Base-by-base conservation (phyloP, 2,888 invertebrate genomes). In the Rhagium mordax region DNA sequence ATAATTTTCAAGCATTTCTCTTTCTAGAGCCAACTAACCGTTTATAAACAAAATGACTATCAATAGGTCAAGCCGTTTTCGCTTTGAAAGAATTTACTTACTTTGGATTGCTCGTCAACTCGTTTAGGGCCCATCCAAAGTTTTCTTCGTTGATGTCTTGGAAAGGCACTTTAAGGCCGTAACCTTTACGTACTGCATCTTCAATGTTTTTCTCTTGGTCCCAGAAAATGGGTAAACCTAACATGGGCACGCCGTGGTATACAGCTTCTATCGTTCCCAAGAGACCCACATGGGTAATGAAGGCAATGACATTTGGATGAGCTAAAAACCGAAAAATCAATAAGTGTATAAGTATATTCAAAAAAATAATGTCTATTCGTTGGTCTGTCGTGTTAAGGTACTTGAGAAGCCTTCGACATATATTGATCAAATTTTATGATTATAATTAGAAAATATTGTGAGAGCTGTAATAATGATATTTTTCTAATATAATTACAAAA, bases 161-260 rank as follows among this genome's bases (percentile, higher is more conserved):
- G 48, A 86, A 88, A 59, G 85, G 81, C 0, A 90, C 78, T 1
- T 78, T 82, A 1, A 87, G 72, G 0, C 87, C 90, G 79, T 86
- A 88, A 3, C 90, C 90, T 57, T 82, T 82, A 1, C 79, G 76
- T 62, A 86, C 87, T 8, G 89, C 89, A 2, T 85, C 85, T 2
- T 83, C 86, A 84, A 89, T 88, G 72, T 90, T 90, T 18, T 88
- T 76, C 48, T 86, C 84, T 78, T 90, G 90, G 82, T 90, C 90
- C 0, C 86, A 88, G 73, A 88, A 89, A 13, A 90, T 84, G 0
- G 90, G 90, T 48, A 90, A 87, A 5, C 89, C 89, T 21, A 90
- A 80, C 20, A 89, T 81, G 0, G 90, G 89, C 10, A 87, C 88
- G 3, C 88, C 89, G 75, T 87, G 86, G 59, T 88, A 87, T 65